phyloP scores from a whole-genome alignment of 2,888 invertebrate species.

The Amblyjoppa proteus region DNA sequence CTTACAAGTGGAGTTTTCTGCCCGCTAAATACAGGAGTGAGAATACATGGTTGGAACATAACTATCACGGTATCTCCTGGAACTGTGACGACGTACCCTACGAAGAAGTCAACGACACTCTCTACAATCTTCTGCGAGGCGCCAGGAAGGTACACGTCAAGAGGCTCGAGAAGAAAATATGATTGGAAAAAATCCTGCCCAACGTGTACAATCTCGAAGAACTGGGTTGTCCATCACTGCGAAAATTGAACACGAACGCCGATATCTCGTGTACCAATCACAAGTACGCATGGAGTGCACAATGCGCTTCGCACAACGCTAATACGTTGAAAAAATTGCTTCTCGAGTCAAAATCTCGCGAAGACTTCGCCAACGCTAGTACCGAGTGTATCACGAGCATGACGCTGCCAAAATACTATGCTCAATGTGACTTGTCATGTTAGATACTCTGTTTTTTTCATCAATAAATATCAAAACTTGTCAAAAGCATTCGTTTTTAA shows the following conservation, averaged over 20 bases:
- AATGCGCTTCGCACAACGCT: constrained; percentile 6
- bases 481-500: too few species aligned
- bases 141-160: constrained; percentile 39
- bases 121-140: constrained; percentile 3
- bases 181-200: constrained; percentile 19
- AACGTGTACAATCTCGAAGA: constrained; percentile 28
- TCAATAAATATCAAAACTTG: too few species aligned
- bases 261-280: constrained; percentile 10
- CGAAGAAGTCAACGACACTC: constrained; percentile 36
- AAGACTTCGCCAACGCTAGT: too few species aligned
- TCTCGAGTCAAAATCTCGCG: too few species aligned
- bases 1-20: constrained; percentile 40
- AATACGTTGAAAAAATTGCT: neutral
- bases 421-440: too few species aligned
- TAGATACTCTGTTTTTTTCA: too few species aligned
- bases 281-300: neutral
- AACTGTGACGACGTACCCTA: constrained; percentile 31
- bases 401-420: too few species aligned
- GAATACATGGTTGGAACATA: constrained; percentile 38
- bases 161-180: constrained; percentile 36
- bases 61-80: constrained; percentile 51
- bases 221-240: constrained; percentile 25
- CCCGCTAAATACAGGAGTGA: constrained; percentile 47
- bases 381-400: too few species aligned
- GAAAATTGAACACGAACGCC: neutral